Base-by-base conservation (phyloP, 2,113 vertebrate species). In the Embiotoca jacksoni region DNA sequence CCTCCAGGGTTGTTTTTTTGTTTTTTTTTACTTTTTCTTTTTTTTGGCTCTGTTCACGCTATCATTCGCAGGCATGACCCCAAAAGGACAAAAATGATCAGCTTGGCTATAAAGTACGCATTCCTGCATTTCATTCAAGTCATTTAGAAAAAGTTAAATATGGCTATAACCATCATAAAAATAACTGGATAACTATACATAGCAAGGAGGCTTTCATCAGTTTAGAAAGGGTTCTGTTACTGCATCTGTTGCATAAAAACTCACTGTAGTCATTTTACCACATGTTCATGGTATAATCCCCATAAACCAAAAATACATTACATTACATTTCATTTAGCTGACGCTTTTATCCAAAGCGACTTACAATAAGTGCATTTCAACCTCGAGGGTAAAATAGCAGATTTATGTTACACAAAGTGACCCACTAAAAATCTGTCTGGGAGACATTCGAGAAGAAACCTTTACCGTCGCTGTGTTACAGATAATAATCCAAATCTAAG, bases 1-100 rank as follows among this genome's bases (percentile, higher is more conserved):
- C 68, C 31, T 73, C 6, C 0, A 41, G 69, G 66, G 32, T 37
- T 74, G 41, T 31, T 76, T 9, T 64, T 39, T n/a, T n/a, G 16
- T 23, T 30, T 49, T 23, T 49, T 57, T 8, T 44, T 44, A 14
- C n/a, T 39, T 2, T 16, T 5, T 23, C 46, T 75, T 68, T 68
- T 68, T 23, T 23, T 23, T 23, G 67, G 74, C 72, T 75, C 33
- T 36, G 39, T 53, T 75, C 46, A 56, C 52, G 65, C 60, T 15
- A 55, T 44, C 56, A 10, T 72, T 69, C 5, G 2, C 8, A 73
- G 44, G 71, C 64, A 73, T 75, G 57, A 75, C 78, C 78, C 80
- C 86, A 82, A 78, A 87, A 84, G 66, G 78, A 82, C 81, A 88
- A 74, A 80, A 85, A 78, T 75, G 33, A 81, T 62, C 61, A 72